phyloP scores from a whole-genome alignment of 1,140 invertebrate species.

The Drosophila malerkotliana region DNA sequence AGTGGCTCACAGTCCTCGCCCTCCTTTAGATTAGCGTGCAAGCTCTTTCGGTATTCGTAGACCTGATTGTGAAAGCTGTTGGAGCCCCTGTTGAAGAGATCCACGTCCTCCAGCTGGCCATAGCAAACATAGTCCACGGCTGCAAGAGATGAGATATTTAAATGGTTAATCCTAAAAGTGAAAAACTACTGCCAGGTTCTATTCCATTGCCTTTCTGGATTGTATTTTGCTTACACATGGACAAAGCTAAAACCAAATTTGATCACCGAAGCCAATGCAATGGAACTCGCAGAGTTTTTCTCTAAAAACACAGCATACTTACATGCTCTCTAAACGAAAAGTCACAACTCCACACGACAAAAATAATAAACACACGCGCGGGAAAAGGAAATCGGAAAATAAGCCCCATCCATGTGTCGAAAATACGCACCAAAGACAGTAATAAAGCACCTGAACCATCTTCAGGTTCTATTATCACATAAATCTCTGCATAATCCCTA shows the following conservation, averaged over 20 bases:
- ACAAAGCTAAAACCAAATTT: conserved; percentile 59
- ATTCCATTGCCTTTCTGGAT: conserved; percentile 80
- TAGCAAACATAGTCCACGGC: conserved; percentile 80
- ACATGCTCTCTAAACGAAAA: conserved; percentile 30
- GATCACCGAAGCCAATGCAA: conserved; percentile 73
- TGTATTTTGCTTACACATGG: conserved; percentile 80
- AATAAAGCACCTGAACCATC: not conserved
- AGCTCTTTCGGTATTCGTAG: conserved; percentile 78
- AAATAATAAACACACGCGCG: conserved; percentile 25
- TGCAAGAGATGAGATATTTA: conserved; percentile 41
- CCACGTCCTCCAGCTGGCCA: conserved; percentile 77
- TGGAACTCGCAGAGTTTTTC: conserved; percentile 78
- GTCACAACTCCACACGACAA: not conserved
- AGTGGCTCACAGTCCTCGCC: conserved; percentile 62
- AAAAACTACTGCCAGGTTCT: conserved; percentile 75
- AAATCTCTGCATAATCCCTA: not conserved
- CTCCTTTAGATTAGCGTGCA: conserved; percentile 75
- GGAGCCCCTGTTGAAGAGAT: conserved; percentile 72
- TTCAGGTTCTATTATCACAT: not conserved
- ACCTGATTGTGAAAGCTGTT: conserved; percentile 80
- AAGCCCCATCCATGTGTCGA: conserved; percentile 70
- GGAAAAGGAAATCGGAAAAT: conserved; percentile 29
- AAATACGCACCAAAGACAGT: conserved; percentile 74
- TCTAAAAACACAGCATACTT: conserved; percentile 57
- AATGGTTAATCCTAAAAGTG: conserved; percentile 33